Conservation (phyloP, 2,888 invertebrate genomes). For the Rutpela maculata region DNA sequence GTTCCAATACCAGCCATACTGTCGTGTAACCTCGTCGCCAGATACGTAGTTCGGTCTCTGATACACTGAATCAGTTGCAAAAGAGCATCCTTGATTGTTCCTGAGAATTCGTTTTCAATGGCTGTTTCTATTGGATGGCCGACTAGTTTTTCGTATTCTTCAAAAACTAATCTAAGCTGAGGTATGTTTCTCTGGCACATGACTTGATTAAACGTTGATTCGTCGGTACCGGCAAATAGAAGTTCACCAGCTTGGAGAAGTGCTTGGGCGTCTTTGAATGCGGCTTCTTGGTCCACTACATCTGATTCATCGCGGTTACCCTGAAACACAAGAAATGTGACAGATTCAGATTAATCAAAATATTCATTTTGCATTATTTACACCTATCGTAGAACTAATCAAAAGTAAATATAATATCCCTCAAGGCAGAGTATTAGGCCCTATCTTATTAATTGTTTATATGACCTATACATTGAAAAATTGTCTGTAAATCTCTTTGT, state of each 20-base stretch:
- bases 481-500: too few species aligned
- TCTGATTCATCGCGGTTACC: slow-evolving; percentile 89
- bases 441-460: too few species aligned
- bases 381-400: too few species aligned
- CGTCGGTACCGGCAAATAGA: slow-evolving; percentile 85
- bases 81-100: slow-evolving; percentile 86
- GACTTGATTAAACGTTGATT: slow-evolving; percentile 89
- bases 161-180: slow-evolving; percentile 77
- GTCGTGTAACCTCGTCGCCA: slow-evolving; percentile 89
- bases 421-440: too few species aligned
- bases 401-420: too few species aligned
- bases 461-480: too few species aligned
- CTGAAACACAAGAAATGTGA: slow-evolving; percentile 68
- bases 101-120: slow-evolving; percentile 86
- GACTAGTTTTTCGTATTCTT: slow-evolving; percentile 85
- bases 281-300: slow-evolving; percentile 82
- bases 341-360: background rate
- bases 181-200: slow-evolving; percentile 86
- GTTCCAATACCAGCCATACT: slow-evolving; percentile 94
- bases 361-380: too few species aligned
- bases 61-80: slow-evolving; percentile 84
- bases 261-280: slow-evolving; percentile 88
- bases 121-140: slow-evolving; percentile 88
- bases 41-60: slow-evolving; percentile 86
- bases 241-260: slow-evolving; percentile 85